A percentile compares a stretch with the other conserved stretches of the same genome.
These are phyloP conservation scores for Drosophila ezoana DNA, from an alignment of 2,888 invertebrate species.

Conservation along the genomic window DNA sequence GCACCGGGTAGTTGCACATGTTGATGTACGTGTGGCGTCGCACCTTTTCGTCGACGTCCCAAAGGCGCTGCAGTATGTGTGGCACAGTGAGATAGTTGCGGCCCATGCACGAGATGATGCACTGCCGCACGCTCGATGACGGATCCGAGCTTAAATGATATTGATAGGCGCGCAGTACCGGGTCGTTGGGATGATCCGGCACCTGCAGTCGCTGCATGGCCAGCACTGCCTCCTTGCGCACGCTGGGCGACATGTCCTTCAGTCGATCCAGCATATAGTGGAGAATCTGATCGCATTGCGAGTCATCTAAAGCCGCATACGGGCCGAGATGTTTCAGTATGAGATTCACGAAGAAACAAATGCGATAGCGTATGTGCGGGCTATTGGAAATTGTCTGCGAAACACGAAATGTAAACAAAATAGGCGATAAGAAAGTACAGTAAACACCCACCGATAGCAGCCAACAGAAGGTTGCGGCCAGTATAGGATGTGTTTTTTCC, in stretches of 20 bases:
- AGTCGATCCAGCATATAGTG: conserved; percentile 89
- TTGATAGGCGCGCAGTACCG: conserved; percentile 90
- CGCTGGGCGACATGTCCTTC: conserved; percentile 90
- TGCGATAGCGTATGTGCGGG: conserved; percentile 88
- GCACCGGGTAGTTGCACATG: conserved; percentile 85
- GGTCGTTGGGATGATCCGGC: conserved; percentile 90
- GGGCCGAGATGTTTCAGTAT: conserved; percentile 90
- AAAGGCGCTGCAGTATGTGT: conserved; percentile 89
- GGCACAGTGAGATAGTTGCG: conserved; percentile 89
- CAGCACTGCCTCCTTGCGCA: conserved; percentile 92
- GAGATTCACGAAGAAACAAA: conserved; percentile 92
- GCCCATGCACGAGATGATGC: conserved; percentile 90
- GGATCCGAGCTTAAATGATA: conserved; percentile 91
- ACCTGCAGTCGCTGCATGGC: conserved; percentile 93
- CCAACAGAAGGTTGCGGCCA: conserved; percentile 79
- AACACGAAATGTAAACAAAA: conserved; percentile 9
- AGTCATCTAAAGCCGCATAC: conserved; percentile 91
- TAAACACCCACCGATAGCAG: conserved; percentile 66
- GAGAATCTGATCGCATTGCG: conserved; percentile 90
- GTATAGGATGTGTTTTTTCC: conserved; percentile 83
- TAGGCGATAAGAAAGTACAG: conserved; percentile 17
- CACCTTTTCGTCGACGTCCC: conserved; percentile 92
- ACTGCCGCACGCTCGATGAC: conserved; percentile 89
- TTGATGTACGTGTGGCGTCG: conserved; percentile 86
- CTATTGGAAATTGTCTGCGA: conserved; percentile 85